Base-by-base conservation (phyloP, 2,113 vertebrate species). In the Cryptomyrus ogoouensis region DNA sequence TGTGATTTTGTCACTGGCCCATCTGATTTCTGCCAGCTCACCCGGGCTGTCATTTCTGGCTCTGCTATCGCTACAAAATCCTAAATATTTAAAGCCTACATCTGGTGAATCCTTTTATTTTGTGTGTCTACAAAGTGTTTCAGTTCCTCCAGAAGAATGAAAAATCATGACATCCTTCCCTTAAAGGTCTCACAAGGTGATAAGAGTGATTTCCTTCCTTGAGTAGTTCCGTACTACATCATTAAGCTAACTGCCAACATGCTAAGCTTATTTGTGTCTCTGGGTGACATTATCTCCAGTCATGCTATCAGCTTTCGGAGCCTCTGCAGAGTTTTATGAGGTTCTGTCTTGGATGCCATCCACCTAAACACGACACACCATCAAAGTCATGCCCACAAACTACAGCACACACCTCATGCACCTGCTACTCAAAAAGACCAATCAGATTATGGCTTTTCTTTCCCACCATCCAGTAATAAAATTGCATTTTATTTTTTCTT, bases 191-290 rank as follows among this genome's bases (percentile, higher is more conserved):
- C 92, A 27, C 62, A 90, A 92, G 94, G 56, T 92, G 89, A 83
- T 56, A 49, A 94, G 94, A 94, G 93, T 91, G 88, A 91, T 91
- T 89, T 92, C 17, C 93, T 93, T 93, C 92, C 83, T 92, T 83
- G 87, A 66, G 89, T 24, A 83, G 85, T 85, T 80, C 7, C 90
- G 91, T 89, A 88, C 90, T 91, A 77, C 90, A 92, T 94, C 92
- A 94, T 94, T 95, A 94, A 95, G 92, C 42, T 66, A 83, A 89
- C 91, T 93, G 93, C 93, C 94, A 95, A 95, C 94, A 56, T 91
- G 94, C 93, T 95, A 95, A 95, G 94, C 94, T 92, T 94, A 94
- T 95, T 93, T 93, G 93, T 91, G 91, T 90, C 91, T 94, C 94
- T 92, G 91, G 87, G 92, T 91, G 93, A 91, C 83, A 77, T 87